phyloP scores from a whole-genome alignment of 2,888 invertebrate species.

The Ennomos erosarius region DNA sequence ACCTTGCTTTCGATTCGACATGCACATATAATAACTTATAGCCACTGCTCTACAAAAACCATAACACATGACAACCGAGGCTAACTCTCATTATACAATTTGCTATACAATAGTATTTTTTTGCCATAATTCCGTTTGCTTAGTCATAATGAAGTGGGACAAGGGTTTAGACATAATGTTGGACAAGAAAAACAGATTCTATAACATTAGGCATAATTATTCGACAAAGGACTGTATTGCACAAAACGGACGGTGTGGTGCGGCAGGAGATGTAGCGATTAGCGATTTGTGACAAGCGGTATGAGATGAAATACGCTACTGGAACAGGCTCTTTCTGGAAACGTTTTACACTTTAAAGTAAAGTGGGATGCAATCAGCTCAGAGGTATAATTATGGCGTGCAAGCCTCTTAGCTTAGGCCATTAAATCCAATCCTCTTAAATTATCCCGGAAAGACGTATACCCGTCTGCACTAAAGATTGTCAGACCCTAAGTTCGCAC shows the following conservation, averaged over 20 bases:
- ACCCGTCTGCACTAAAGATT: no score
- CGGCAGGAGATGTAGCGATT: constrained; percentile 8
- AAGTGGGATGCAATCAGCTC: no score
- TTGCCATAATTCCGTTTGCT: constrained; percentile 33
- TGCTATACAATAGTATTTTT: constrained; percentile 34
- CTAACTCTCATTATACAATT: constrained; percentile 35
- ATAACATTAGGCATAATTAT: constrained; percentile 33
- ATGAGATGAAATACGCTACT: no score
- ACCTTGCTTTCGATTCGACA: no score
- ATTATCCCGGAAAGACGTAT: no score
- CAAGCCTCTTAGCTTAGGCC: no score
- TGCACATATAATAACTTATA: no score
- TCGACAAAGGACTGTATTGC: constrained; percentile 33
- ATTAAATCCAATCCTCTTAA: no score
- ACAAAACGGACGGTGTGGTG: constrained; percentile 18
- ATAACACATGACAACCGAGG: constrained; percentile 16
- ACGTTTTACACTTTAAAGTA: no score
- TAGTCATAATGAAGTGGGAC: constrained; percentile 34
- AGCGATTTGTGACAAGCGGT: constrained; percentile 9
- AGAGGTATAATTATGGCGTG: no score
- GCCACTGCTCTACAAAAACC: constrained; percentile 2
- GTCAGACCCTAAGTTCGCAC: no score
- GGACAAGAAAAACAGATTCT: constrained; percentile 36
- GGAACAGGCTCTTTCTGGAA: no score
- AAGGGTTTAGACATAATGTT: constrained; percentile 33